A percentile compares a stretch with the other conserved stretches of the same genome.
phyloP scores from a whole-genome alignment of 2,113 vertebrate genomes.

The Cygnus buccinator region DNA sequence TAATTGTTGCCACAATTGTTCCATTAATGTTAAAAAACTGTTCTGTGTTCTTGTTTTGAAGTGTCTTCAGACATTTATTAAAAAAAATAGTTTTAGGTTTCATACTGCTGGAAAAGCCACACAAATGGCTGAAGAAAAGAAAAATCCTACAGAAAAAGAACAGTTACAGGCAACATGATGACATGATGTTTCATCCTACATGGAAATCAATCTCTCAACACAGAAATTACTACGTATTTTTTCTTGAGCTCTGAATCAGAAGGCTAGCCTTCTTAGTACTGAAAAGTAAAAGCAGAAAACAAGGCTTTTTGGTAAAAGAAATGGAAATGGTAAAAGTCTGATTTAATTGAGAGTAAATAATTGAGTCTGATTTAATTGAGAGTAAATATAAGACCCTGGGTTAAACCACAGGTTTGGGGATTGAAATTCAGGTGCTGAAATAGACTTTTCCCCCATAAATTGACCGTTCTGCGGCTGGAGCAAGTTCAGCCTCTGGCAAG shows the following conservation, averaged over 20 bases:
- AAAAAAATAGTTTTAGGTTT: neutral
- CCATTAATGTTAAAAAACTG: neutral
- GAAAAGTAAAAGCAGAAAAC: neutral
- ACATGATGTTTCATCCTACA: neutral
- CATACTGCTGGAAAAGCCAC: neutral
- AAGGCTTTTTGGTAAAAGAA: neutral
- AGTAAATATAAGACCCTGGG: neutral
- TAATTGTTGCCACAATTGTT: neutral
- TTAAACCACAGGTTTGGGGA: neutral
- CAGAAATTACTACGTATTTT: neutral
- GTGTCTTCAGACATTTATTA: neutral
- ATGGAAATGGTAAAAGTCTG: too few species aligned
- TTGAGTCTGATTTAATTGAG: neutral
- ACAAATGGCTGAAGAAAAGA: neutral
- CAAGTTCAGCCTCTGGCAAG: neutral
- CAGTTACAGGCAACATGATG: neutral
- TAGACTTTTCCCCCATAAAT: neutral
- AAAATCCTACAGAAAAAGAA: neutral
- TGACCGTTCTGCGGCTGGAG: neutral
- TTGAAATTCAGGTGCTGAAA: neutral
- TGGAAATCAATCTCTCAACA: slow-evolving; percentile 2
- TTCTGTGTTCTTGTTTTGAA: neutral
- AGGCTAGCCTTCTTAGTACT: neutral
- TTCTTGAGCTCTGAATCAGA: neutral
- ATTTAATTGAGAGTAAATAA: neutral